Percentiles rank a stretch among this genome's conserved stretches.
phyloP scores from a whole-genome alignment of 2,113 vertebrate species.

The Myotis brandtii region DNA sequence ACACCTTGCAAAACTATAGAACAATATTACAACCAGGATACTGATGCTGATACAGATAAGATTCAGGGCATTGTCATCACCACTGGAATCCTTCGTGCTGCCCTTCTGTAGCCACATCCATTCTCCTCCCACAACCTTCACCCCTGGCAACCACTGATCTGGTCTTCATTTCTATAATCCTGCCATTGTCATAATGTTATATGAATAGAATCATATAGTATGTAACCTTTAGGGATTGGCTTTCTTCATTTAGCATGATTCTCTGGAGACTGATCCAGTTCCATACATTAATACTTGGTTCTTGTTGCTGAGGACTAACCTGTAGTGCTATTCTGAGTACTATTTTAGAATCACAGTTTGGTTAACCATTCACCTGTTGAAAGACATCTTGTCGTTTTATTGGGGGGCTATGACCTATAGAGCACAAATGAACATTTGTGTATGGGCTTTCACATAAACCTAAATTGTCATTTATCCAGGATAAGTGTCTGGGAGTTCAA shows the following conservation, averaged over 20 bases:
- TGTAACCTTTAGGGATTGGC: not conserved
- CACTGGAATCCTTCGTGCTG: not conserved
- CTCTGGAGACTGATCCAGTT: not conserved
- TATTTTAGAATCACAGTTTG: not conserved
- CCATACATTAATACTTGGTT: not conserved
- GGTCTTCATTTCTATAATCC: not conserved
- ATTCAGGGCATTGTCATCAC: not conserved
- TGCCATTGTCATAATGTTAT: conserved; percentile 14
- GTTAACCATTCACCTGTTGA: not conserved
- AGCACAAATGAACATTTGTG: not conserved
- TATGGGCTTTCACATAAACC: not conserved
- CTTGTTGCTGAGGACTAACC: not conserved
- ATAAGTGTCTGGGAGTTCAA: not conserved
- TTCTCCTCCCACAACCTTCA: not conserved
- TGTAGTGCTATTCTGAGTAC: not conserved
- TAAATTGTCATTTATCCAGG: not conserved
- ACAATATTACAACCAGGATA: not conserved
- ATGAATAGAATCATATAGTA: not conserved
- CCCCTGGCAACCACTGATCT: not conserved
- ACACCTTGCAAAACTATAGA: not conserved
- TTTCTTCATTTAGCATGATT: not conserved
- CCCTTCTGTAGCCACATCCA: not conserved
- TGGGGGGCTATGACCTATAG: not conserved
- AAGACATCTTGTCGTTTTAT: not conserved
- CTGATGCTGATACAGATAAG: not conserved